Evolutionary conservation across 2,797 vertebrate species (phyloP).

Genomic region (Sebastes itinus): DNA sequence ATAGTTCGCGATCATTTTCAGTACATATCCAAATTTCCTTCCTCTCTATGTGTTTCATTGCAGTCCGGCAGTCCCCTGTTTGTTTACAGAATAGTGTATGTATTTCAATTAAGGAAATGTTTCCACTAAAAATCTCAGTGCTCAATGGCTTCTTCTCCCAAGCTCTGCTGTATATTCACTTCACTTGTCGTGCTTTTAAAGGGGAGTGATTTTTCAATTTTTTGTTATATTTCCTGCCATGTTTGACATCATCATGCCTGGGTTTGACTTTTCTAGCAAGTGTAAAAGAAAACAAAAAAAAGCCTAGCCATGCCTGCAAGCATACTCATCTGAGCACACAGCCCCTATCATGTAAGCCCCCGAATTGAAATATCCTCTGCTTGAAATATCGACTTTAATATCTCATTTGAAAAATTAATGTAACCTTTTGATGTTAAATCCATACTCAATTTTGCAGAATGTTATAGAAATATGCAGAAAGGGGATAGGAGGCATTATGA

Average conservation of each 20-base stretch:
- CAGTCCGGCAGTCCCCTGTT: background rate
- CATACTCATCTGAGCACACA: constrained; percentile 88
- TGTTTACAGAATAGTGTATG: background rate
- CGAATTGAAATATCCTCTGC: constrained; percentile 97
- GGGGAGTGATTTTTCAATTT: background rate
- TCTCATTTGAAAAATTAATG: constrained; percentile 99
- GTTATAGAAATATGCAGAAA: constrained; percentile 97
- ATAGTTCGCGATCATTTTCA: background rate
- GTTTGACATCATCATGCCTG: constrained; percentile 65
- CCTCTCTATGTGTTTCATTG: background rate
- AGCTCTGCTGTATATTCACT: background rate
- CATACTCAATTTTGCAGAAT: constrained; percentile 99
- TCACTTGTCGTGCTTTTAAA: background rate
- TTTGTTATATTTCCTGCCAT: constrained; percentile 18
- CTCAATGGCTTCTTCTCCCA: background rate
- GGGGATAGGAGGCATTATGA: constrained; percentile 91
- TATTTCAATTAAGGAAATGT: background rate
- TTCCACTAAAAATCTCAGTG: background rate
- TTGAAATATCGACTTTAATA: constrained; percentile 99
- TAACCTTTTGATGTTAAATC: constrained; percentile 99
- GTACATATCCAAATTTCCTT: background rate
- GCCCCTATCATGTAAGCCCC: constrained; percentile 90
- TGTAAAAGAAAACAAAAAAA: constrained; percentile 44
- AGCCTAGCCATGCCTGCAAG: constrained; percentile 79
- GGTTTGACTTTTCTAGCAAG: constrained; percentile 88